Evolutionary conservation across 2,888 invertebrate species (phyloP), one percentile per base, ranked within the genome.

Genomic region (Apomyelois bistriatella): DNA sequence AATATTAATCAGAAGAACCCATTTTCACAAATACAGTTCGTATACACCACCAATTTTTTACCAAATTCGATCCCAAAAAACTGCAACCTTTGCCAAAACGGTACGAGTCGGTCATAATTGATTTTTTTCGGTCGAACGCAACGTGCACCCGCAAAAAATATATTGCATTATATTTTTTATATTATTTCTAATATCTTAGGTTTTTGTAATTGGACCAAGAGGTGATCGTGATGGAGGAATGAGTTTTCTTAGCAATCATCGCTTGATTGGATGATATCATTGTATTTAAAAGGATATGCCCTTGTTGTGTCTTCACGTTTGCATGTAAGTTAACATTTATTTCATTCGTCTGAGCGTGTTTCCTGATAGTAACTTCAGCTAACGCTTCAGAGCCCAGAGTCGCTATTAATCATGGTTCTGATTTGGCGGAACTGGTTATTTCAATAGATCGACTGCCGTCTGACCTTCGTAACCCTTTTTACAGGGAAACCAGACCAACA

Each of bases 41-140:
- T 32, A 3, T 10, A 32, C 8, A 13, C 28, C n/a, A 28, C 12
- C 30, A 13, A 56, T 54, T 60, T 64, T 64, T 60, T 59, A 50
- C 55, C 48, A 55, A 41, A 52, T 43, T 54, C 49, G 57, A 56
- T 56, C 49, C 50, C 50, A 64, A 60, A n/a, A 64, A 68, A 61
- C 52, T 53, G 59, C 62, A 64, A 64, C 68, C 68, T 50, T 61
- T 64, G 57, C 59, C 58, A 56, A 72, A 70, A 71, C 71, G 76
- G 78, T 85, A 82, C 82, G 82, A 82, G 79, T 76, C 74, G 59
- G 55, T 66, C 62, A 66, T 76, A 83, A 85, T 82, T 82, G 82
- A 79, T 82, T 82, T 84, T 82, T 79, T 72, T 66, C 65, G 15
- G 64, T 66, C 75, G 66, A 71, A 10, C 70, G 32, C 74, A 67